Evolutionary conservation across 2,888 invertebrate species (phyloP), one percentile per base, ranked within the genome.

Genomic region (Salpingus planirostris): DNA sequence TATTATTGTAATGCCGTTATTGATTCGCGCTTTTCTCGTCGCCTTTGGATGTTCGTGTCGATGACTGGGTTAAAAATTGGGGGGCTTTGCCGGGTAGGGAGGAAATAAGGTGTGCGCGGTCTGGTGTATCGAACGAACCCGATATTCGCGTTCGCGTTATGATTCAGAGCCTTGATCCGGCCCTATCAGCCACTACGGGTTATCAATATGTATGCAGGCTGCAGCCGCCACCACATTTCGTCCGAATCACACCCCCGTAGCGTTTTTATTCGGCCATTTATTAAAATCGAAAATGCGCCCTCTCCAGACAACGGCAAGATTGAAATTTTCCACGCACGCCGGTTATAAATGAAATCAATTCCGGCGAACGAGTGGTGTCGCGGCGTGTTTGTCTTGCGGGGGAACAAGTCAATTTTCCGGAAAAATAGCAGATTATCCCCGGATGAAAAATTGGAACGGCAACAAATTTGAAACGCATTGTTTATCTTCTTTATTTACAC

Each of bases 291-390:
- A 33, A 33, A 24, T 29, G n/a, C n/a, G n/a, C n/a, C n/a, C n/a
- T n/a, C n/a, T n/a, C n/a, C n/a, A n/a, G n/a, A n/a, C n/a, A n/a
- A n/a, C n/a, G n/a, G n/a, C n/a, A 42, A 49, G 51, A 52, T 54
- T 54, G 54, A 54, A 54, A 53, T 54, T 51, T 46, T 47, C 48
- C 40, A n/a, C n/a, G n/a, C n/a, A n/a, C 47, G 51, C 47, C 55
- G 45, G 50, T 52, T 54, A 56, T 54, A 55, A 55, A 57, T 55
- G 57, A 54, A 57, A 57, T 57, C 54, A 56, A 57, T 57, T 56
- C 49, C 41, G 39, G 36, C 33, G 46, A 42, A 44, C 49, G 46
- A 46, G 34, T 30, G 36, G 39, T 42, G 46, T 47, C 47, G 42
- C 46, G 42, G 40, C 34, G 41, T 50, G 52, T 55, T 54, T 54